Base-by-base conservation (phyloP, 2,113 vertebrate genomes). In the Phyllopteryx taeniolatus region DNA sequence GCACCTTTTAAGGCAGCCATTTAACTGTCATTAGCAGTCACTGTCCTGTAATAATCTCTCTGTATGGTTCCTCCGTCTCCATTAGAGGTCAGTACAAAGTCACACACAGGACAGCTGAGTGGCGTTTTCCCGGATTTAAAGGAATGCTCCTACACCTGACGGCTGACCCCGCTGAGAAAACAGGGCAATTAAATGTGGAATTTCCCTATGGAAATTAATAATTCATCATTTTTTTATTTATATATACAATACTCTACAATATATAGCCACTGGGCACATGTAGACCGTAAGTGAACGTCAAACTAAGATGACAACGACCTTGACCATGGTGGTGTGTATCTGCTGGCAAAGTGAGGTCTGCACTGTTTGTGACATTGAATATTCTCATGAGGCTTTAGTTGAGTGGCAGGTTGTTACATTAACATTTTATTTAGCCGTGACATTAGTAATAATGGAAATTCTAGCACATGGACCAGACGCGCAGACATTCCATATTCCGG, bases 21-120 rank as follows among this genome's bases (percentile, higher is more conserved):
- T n/a, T 47, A 39, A 57, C 72, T 47, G 0, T 59, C 46, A 53
- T 57, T 68, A 46, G 63, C 43, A 68, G 33, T 14, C 49, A 72
- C n/a, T 61, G 68, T 72, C 43, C 27, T 27, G 39, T 70, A 43
- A 68, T 71, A 63, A 64, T 62, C 27, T n/a, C 54, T 74, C 56
- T 57, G 62, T 72, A 66, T 77, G 60, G 56, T 44, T 78, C 22
- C 56, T 68, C 71, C 33, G 65, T 73, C 72, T 72, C 76, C 76
- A 74, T 78, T 43, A 82, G 76, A 83, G 80, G 84, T 85, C 83
- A 83, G 46, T 68, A 67, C 80, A 86, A 87, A 86, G 82, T 85
- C 75, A 80, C 49, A 72, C 70, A 70, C 44, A 67, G 19, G 60
- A 76, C 67, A 78, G 76, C 54, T 67, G 2, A 57, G 70, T 31